phyloP scores from a whole-genome alignment of 2,113 vertebrate genomes.

The Acanthochromis polyacanthus region DNA sequence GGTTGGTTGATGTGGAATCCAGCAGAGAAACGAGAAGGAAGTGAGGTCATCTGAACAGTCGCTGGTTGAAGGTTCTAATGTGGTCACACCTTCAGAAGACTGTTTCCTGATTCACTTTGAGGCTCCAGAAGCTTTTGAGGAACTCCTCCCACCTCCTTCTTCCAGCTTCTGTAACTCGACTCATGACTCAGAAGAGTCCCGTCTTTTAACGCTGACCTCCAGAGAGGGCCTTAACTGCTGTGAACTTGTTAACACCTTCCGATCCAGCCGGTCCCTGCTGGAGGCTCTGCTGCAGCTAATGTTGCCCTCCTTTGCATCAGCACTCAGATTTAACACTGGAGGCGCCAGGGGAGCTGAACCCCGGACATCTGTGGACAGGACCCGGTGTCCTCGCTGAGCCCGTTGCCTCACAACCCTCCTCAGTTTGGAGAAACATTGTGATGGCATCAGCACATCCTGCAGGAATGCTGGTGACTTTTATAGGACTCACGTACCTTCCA shows the following conservation, averaged over 20 bases:
- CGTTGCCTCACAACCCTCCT: conserved; percentile 78
- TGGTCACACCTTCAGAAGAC: neutral
- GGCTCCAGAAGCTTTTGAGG: conserved; percentile 5
- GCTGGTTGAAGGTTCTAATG: neutral
- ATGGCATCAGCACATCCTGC: conserved; percentile 60
- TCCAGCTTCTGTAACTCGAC: conserved; percentile 50
- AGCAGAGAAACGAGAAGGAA: neutral
- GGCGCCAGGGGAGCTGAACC: conserved; percentile 70
- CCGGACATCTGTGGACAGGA: conserved; percentile 63
- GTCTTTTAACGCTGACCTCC: conserved; percentile 67
- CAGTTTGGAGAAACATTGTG: conserved; percentile 81
- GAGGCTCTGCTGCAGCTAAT: conserved; percentile 45
- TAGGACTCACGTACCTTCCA: too few relatives aligned
- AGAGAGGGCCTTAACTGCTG: conserved; percentile 63
- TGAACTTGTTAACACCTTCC: conserved; percentile 75
- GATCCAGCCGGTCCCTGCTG: conserved; percentile 53
- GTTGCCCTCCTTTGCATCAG: conserved; percentile 72
- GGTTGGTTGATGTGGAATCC: conserved; percentile 19
- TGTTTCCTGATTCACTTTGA: neutral
- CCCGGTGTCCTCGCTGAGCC: conserved; percentile 69
- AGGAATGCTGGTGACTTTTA: conserved; percentile 57
- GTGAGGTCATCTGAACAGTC: conserved; percentile 7
- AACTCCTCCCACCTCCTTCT: conserved; percentile 8
- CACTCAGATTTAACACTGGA: conserved; percentile 75
- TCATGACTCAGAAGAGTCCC: conserved; percentile 51